Evolutionary conservation across 2,888 invertebrate species (phyloP).

Genomic region (Tetragonisca angustula): DNA sequence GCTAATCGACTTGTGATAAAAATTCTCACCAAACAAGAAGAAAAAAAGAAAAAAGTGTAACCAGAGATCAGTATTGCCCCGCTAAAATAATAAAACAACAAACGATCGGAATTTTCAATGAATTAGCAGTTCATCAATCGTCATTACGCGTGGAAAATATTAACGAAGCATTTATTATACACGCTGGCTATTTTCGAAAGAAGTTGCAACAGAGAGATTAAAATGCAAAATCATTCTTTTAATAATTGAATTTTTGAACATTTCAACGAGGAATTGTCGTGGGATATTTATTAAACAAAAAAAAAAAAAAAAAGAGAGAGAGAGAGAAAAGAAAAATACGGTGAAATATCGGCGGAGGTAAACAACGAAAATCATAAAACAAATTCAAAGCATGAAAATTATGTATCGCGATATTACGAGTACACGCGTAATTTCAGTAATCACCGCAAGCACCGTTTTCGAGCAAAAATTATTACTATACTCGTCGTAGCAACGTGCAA

Average conservation of each 20-base stretch:
- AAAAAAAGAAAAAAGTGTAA: no score
- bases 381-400: not conserved
- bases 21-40: not conserved
- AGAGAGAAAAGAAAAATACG: no score
- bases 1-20: not conserved
- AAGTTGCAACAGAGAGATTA: constrained; percentile 20
- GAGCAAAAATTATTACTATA: not conserved
- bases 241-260: constrained; percentile 25
- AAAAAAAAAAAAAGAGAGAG: no score
- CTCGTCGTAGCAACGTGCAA: constrained; percentile 7
- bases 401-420: not conserved
- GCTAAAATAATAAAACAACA: no score
- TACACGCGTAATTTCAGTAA: constrained; percentile 21
- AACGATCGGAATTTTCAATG: not conserved
- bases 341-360: no score
- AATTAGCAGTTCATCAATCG: not conserved
- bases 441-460: constrained; percentile 1
- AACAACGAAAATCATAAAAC: not conserved
- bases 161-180: not conserved
- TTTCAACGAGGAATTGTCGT: not conserved
- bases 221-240: constrained; percentile 19
- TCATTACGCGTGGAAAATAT: not conserved
- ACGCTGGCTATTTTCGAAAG: not conserved
- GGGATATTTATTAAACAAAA: not conserved
- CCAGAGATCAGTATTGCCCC: no score